Base-by-base conservation (phyloP, 2,888 invertebrate species). In the Tiphia femorata region DNA sequence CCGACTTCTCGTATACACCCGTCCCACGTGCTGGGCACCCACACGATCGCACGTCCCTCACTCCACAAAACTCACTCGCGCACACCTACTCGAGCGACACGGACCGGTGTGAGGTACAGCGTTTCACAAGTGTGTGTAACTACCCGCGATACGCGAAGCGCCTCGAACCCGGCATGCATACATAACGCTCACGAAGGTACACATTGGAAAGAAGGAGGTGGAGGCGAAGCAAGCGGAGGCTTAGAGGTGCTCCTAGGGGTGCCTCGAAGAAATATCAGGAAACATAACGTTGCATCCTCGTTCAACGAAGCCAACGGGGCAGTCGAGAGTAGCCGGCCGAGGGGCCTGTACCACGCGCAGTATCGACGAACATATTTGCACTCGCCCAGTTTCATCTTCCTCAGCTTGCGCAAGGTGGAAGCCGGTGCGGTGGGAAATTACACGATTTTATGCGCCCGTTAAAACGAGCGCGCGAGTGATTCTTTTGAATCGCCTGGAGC, bases 241-340 rank as follows among this genome's bases (percentile, higher is more conserved):
- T 14, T 12, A 14, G 7, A 29, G 29, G 29, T 29, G 29, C n/a
- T 29, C 29, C 29, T 10, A 2, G 29, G 12, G 29, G 12, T 12
- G 29, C n/a, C 7, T 10, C n/a, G 7, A 14, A 27, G 1, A 23
- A 27, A 49, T 54, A 43, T 49, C 54, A 17, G 12, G 20, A 27
- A 48, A 37, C 49, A 20, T 42, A 21, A 8, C 29, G 27, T 49
- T n/a, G 14, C 37, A 35, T 49, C 35, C 42, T 49, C 49, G 35
- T n/a, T 17, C 16, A n/a, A n/a, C n/a, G n/a, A n/a, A n/a, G n/a
- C n/a, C n/a, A n/a, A n/a, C n/a, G n/a, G n/a, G n/a, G n/a, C n/a
- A n/a, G n/a, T n/a, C n/a, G n/a, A n/a, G n/a, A n/a, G n/a, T n/a
- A n/a, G n/a, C n/a, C n/a, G n/a, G n/a, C n/a, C n/a, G n/a, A n/a